Evolutionary conservation across 2,888 invertebrate genomes (phyloP).

Genomic region (Peribatodes rhomboidaria): DNA sequence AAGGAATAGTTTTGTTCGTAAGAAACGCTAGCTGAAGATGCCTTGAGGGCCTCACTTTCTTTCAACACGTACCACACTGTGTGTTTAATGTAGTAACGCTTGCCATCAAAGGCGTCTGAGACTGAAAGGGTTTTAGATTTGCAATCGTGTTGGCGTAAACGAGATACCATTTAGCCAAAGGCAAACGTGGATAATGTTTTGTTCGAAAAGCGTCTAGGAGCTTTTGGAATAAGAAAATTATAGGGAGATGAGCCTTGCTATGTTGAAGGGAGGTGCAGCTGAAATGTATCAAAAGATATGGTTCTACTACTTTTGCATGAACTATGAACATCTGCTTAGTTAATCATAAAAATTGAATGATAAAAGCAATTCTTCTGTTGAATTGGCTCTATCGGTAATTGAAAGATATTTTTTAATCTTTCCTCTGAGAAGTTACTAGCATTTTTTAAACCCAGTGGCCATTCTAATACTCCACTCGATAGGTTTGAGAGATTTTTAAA

Average conservation of each 20-base stretch:
- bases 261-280: conserved; percentile 14
- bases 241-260: conserved; percentile 27
- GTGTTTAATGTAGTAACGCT: conserved; percentile 78
- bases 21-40: conserved; percentile 73
- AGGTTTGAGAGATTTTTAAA: no score
- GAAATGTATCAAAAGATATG: conserved; percentile 3
- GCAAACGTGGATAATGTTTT: conserved; percentile 65
- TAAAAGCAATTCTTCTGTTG: background rate
- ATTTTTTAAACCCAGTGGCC: no score
- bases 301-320: background rate
- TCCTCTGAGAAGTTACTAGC: no score
- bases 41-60: conserved; percentile 74
- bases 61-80: conserved; percentile 83
- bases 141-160: conserved; percentile 79
- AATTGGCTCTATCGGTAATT: background rate
- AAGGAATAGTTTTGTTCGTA: conserved; percentile 46
- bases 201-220: conserved; percentile 62
- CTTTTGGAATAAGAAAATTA: conserved; percentile 56
- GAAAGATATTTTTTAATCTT: background rate
- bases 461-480: no score
- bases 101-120: conserved; percentile 73
- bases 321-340: background rate
- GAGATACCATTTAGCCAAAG: conserved; percentile 80
- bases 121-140: conserved; percentile 75
- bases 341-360: background rate